Evolutionary conservation across 2,888 invertebrate genomes (phyloP).

Genomic region (Calameuta filiformis): DNA sequence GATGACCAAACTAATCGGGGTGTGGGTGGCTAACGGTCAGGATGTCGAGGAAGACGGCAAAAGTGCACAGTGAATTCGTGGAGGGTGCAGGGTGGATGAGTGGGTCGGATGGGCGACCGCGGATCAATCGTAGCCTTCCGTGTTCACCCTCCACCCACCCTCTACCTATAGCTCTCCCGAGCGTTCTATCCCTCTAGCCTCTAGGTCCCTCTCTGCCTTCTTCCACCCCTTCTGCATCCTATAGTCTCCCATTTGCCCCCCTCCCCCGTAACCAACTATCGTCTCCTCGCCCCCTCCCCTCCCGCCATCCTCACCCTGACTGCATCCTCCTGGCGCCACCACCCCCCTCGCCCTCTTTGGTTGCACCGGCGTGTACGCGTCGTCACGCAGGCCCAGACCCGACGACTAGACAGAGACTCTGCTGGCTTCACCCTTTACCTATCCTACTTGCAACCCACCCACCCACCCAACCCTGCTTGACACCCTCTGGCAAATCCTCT

Average conservation of each 20-base stretch:
- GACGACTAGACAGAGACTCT: constrained; percentile 23
- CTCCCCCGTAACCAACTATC: constrained; percentile 15
- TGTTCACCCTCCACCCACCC: constrained; percentile 37
- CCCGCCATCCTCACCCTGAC: constrained; percentile 45
- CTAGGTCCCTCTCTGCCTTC: constrained; percentile 72
- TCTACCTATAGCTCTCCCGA: constrained; percentile 50
- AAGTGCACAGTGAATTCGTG: constrained; percentile 56
- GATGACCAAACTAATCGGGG: constrained; percentile 41
- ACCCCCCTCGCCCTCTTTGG: constrained; percentile 36
- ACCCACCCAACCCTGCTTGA: background rate
- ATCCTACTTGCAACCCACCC: background rate
- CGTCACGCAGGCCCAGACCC: constrained; percentile 60
- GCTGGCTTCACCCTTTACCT: background rate
- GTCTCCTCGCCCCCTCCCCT: constrained; percentile 22
- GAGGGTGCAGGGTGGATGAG: constrained; percentile 43
- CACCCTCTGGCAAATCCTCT: background rate
- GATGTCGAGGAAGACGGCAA: constrained; percentile 39
- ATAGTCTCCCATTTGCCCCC: constrained; percentile 17
- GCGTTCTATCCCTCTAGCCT: constrained; percentile 47
- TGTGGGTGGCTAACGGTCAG: constrained; percentile 38
- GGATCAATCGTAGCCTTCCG: constrained; percentile 63
- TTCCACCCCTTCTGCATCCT: constrained; percentile 64
- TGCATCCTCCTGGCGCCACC: constrained; percentile 29
- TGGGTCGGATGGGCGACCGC: constrained; percentile 47
- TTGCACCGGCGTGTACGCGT: constrained; percentile 57